phyloP scores from a whole-genome alignment of 2,797 vertebrate genomes.

The Alosa sapidissima region DNA sequence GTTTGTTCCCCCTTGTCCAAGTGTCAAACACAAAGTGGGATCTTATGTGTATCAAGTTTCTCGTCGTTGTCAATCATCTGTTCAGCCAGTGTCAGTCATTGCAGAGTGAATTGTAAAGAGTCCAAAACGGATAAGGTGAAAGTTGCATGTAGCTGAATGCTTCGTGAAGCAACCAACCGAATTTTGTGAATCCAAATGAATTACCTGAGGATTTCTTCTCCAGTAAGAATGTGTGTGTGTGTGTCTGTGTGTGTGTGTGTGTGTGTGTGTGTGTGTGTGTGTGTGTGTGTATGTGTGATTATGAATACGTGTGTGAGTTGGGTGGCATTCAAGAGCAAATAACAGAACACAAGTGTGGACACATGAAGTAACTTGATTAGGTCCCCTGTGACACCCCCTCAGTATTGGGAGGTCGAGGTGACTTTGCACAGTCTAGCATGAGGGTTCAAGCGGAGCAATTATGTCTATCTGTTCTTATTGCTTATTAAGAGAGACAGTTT shows the following conservation, averaged over 20 bases:
- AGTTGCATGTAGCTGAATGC: background rate
- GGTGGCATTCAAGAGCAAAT: background rate
- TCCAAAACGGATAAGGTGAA: background rate
- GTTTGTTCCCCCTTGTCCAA: background rate
- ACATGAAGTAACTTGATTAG: background rate
- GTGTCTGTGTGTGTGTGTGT: background rate
- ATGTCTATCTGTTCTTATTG: too few species aligned
- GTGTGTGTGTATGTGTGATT: background rate
- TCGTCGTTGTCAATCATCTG: background rate
- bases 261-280: background rate
- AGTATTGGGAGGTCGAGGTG: background rate
- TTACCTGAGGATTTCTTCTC: background rate
- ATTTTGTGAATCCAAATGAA: background rate
- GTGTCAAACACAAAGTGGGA: background rate
- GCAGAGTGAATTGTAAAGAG: background rate
- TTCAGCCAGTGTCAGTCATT: background rate
- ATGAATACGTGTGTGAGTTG: background rate
- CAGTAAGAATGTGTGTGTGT: background rate
- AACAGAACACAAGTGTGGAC: background rate
- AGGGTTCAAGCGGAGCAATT: too few species aligned
- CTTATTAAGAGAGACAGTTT: too few species aligned
- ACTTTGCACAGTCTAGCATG: background rate
- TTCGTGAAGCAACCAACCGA: background rate
- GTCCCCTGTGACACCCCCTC: background rate
- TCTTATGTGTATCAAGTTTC: background rate